Conservation (phyloP, 2,797 vertebrate species). For the Malurus splendens region DNA sequence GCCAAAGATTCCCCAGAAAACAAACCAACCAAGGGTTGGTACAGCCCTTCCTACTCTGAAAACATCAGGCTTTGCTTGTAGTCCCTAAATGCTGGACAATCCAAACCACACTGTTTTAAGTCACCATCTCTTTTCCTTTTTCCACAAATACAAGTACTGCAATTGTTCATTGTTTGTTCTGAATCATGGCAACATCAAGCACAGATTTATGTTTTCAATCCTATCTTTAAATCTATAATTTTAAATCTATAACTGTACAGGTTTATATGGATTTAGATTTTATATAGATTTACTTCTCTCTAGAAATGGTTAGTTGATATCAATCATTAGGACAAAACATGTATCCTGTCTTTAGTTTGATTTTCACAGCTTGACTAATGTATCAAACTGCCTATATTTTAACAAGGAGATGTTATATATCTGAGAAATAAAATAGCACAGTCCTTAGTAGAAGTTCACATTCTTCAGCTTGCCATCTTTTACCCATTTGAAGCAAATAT, state of each 20-base stretch:
- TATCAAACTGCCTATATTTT: neutral
- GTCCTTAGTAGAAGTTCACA: neutral
- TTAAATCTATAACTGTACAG: neutral
- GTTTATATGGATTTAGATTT: neutral
- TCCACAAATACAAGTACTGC: fast-evolving
- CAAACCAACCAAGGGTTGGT: neutral
- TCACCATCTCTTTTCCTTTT: neutral
- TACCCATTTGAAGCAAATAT: constrained; percentile 17
- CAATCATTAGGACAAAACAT: neutral
- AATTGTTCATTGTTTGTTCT: neutral
- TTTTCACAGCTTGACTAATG: neutral
- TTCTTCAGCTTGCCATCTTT: constrained; percentile 10
- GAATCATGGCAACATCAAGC: neutral
- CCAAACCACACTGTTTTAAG: neutral
- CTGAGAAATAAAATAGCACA: neutral
- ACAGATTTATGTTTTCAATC: neutral
- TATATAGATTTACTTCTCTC: neutral
- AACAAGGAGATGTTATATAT: neutral
- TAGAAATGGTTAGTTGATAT: constrained; percentile 7
- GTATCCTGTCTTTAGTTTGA: neutral
- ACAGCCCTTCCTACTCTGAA: neutral
- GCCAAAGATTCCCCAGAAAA: neutral
- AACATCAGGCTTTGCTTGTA: neutral
- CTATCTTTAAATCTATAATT: neutral
- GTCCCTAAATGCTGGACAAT: neutral